These are phyloP conservation scores for Anoplopoma fimbria DNA, from an alignment of 2,113 vertebrate genomes.

Conservation along the genomic window DNA sequence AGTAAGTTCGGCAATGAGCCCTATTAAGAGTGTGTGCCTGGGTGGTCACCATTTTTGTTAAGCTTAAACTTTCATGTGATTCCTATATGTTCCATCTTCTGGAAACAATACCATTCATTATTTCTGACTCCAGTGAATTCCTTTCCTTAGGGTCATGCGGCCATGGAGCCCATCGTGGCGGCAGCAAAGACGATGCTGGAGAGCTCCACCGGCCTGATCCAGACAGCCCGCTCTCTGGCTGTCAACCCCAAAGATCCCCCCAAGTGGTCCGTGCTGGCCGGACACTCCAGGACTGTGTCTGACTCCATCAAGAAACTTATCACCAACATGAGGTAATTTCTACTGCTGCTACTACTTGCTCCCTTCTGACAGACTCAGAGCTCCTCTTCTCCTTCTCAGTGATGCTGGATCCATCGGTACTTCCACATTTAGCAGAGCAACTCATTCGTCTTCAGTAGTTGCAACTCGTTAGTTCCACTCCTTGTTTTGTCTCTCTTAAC, in stretches of 20 bases:
- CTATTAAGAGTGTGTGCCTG: neutral
- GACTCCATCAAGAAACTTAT: slow-evolving; percentile 99
- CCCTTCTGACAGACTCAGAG: neutral
- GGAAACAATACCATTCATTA: neutral
- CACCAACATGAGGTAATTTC: slow-evolving; percentile 94
- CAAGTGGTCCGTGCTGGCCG: slow-evolving; percentile 94
- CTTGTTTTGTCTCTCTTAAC: neutral
- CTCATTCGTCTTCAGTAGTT: neutral
- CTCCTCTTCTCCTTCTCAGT: neutral
- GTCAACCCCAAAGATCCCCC: slow-evolving; percentile 97
- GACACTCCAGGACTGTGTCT: slow-evolving; percentile 95
- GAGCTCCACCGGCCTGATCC: slow-evolving; percentile 95
- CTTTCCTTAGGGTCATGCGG: slow-evolving; percentile 87
- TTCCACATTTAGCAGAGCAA: neutral
- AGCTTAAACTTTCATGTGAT: neutral
- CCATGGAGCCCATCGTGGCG: slow-evolving; percentile 94
- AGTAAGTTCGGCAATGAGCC: neutral
- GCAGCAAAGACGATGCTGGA: slow-evolving; percentile 95
- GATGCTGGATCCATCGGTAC: neutral
- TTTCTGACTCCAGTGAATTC: neutral
- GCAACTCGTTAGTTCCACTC: neutral
- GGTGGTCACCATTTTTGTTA: neutral
- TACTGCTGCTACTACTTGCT: neutral
- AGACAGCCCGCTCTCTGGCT: slow-evolving; percentile 93
- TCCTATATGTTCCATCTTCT: neutral